These are phyloP conservation scores for Sabatieria punctata DNA, from an alignment of 2,888 invertebrate species.

Conservation along the genomic window DNA sequence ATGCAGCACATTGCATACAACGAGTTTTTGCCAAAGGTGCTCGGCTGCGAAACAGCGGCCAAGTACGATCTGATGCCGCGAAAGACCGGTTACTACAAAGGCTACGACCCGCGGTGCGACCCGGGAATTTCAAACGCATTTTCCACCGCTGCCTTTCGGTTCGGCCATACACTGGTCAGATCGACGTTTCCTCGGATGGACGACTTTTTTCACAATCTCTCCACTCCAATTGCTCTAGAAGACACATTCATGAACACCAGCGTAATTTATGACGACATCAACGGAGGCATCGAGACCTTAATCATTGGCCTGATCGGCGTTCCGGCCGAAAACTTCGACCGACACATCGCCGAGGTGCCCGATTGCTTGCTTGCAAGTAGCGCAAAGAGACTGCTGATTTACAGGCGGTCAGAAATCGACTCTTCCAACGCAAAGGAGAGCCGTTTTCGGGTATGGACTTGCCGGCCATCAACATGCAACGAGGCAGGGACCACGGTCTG, in stretches of 20 bases:
- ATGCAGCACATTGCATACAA: constrained; percentile 42
- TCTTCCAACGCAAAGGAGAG: constrained; percentile 70
- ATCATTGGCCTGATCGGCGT: constrained; percentile 29
- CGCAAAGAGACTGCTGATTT: background rate
- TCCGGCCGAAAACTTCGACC: constrained; percentile 25
- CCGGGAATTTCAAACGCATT: constrained; percentile 66
- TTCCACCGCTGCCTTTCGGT: constrained; percentile 49
- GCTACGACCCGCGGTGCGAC: constrained; percentile 50
- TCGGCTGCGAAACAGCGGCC: constrained; percentile 74
- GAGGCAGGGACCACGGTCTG: constrained; percentile 69
- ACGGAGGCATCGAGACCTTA: constrained; percentile 29
- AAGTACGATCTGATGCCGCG: constrained; percentile 66
- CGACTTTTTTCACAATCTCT: constrained; percentile 12
- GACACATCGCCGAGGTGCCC: constrained; percentile 13
- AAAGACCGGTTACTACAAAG: constrained; percentile 35
- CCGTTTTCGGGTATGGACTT: constrained; percentile 83
- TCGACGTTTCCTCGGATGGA: constrained; percentile 49
- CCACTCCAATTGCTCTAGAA: constrained; percentile 7
- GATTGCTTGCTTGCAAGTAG: background rate
- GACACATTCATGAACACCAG: constrained; percentile 23
- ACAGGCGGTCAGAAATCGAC: constrained; percentile 45
- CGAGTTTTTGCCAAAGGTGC: constrained; percentile 55
- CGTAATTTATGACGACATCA: constrained; percentile 20
- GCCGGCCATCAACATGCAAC: constrained; percentile 70
- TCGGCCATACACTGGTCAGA: constrained; percentile 54